Evolutionary conservation across 2,797 vertebrate genomes (phyloP), one percentile per base, ranked within the genome.

Genomic region (Neosilurus hyrtlii): DNA sequence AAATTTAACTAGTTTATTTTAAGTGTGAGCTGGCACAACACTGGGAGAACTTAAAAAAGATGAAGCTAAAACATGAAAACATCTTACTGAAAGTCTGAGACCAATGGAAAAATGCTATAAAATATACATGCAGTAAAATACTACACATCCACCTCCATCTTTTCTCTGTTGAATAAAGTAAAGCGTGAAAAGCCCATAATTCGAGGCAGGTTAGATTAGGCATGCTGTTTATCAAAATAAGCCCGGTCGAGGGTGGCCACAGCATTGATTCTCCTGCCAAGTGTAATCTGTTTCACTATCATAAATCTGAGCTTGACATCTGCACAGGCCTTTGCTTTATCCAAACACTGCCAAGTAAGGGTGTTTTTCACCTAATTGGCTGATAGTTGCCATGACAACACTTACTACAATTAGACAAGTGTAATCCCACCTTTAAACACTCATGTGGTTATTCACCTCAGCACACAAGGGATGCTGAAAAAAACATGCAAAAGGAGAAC

Each of bases 361-460:
- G 93, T 94, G 95, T 96, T 95, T 95, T 95, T 95, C 93, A 95
- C 92, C 91, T 86, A 95, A 97, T 96, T 94, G 94, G 93, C 92
- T 91, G 97, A 97, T 97, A 96, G 95, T 98, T 91, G 91, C 96
- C 95, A 96, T 97, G 96, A 95, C 96, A 95, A 98, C 96, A 88
- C 92, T 94, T 94, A 92, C 94, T 94, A 96, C 96, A 97, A 96
- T 97, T 97, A 97, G 95, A 96, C 95, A 95, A 95, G 93, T 94
- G 95, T 96, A 96, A 96, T 96, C 94, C 96, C 86, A 94, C 94
- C 95, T 96, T 96, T 93, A 95, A 96, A 96, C 94, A 94, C 89
- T 91, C 92, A 91, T 90, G 89, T 92, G 93, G 95, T 95, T 96
- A 94, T 97, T 97, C 96, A 96, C 96, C 95, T 95, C 94, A 93